These are phyloP conservation scores for Drosophila parvula DNA, from an alignment of 1,140 invertebrate genomes.

Conservation along the genomic window DNA sequence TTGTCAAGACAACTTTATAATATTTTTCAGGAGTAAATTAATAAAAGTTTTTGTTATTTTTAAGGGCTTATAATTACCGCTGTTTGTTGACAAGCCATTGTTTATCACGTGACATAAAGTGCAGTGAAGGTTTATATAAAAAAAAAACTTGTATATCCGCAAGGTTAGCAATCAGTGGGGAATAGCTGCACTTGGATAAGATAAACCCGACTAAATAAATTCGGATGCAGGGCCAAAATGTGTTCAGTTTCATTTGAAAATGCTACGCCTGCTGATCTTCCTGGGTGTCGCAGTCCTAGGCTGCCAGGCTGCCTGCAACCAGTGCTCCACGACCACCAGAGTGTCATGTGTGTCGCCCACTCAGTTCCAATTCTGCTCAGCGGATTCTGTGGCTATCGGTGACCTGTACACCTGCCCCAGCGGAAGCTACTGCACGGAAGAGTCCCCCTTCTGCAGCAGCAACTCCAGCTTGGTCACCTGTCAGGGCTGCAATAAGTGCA, in stretches of 20 bases:
- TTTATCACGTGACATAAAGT: slow-evolving; percentile 2
- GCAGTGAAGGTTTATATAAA: background rate
- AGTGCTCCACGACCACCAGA: background rate
- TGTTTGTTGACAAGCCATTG: background rate
- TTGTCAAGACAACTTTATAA: background rate
- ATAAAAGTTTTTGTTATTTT: background rate
- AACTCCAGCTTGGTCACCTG: background rate
- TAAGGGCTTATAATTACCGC: background rate
- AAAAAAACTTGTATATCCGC: background rate
- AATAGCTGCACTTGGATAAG: slow-evolving; percentile 19
- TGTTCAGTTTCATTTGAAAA: slow-evolving; percentile 26
- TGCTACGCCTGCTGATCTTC: slow-evolving; percentile 38
- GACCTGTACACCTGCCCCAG: slow-evolving; percentile 20
- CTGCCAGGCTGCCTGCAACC: slow-evolving; percentile 44
- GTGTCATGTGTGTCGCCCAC: slow-evolving; percentile 42
- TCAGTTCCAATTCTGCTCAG: slow-evolving; percentile 44
- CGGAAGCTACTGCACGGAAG: slow-evolving; percentile 4
- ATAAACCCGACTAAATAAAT: slow-evolving; percentile 30
- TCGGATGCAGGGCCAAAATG: background rate
- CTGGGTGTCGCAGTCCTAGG: slow-evolving; percentile 27
- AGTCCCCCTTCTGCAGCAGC: slow-evolving; percentile 1
- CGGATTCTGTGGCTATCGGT: slow-evolving; percentile 2
- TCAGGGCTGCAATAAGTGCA: slow-evolving; percentile 27
- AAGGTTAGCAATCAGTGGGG: slow-evolving; percentile 2
- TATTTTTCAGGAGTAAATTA: background rate